A percentile compares a stretch with the other conserved stretches of the same genome.
These are phyloP conservation scores for Hiodon alosoides DNA, from an alignment of 2,113 vertebrate genomes.

Conservation along the genomic window DNA sequence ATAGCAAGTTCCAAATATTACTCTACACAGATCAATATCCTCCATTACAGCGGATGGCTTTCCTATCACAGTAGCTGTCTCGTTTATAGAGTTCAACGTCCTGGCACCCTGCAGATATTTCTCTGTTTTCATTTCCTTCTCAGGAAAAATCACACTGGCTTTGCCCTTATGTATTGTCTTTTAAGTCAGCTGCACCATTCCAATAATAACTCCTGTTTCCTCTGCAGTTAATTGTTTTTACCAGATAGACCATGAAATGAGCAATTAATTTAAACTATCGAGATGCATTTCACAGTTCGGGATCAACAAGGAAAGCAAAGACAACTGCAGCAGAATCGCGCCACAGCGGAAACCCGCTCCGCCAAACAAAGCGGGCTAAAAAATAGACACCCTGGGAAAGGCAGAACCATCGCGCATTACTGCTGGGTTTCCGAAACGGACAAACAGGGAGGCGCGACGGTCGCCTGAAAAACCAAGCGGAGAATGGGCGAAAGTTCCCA, in stretches of 20 bases:
- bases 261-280: conserved; percentile 28
- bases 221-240: conserved; percentile 25
- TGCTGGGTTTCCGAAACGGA: too few species aligned
- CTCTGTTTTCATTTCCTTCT: conserved; percentile 43
- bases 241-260: conserved; percentile 28
- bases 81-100: conserved; percentile 44
- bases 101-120: conserved; percentile 39
- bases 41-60: conserved; percentile 67
- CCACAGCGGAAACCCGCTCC: not conserved
- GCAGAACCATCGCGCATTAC: too few species aligned
- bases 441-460: too few species aligned
- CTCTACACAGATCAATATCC: conserved; percentile 55
- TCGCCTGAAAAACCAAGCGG: too few species aligned
- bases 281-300: conserved; percentile 53
- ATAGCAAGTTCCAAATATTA: conserved; percentile 38
- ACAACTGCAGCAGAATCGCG: conserved; percentile 23
- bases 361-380: not conserved
- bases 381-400: not conserved
- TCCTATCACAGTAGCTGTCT: conserved; percentile 55
- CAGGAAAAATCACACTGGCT: conserved; percentile 28
- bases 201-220: conserved; percentile 23
- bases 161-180: conserved; percentile 34
- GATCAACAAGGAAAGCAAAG: conserved; percentile 36
- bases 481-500: too few species aligned
- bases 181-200: not conserved